These are phyloP conservation scores for Erebia aethiops DNA, from an alignment of 2,888 invertebrate species.

Conservation along the genomic window DNA sequence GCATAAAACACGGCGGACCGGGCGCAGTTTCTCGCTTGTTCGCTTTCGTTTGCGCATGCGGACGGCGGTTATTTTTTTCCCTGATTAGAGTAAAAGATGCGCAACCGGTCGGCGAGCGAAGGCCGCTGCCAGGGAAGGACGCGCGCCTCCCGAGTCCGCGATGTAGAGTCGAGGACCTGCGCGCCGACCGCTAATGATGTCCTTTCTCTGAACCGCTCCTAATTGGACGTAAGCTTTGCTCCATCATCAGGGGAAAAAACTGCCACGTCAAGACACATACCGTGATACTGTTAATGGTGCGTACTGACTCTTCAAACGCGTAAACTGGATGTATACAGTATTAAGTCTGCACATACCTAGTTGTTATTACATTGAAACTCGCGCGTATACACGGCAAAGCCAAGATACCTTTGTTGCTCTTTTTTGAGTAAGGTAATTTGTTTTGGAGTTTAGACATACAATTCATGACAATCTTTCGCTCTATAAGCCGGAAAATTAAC, in stretches of 20 bases:
- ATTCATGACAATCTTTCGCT: neutral
- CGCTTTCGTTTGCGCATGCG: slow-evolving; percentile 75
- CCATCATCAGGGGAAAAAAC: slow-evolving; percentile 67
- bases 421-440: neutral
- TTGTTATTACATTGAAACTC: slow-evolving; percentile 1
- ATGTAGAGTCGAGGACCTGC: slow-evolving; percentile 42
- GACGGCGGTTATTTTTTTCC: slow-evolving; percentile 70
- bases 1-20: slow-evolving; percentile 67
- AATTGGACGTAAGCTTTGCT: slow-evolving; percentile 73
- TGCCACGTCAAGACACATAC: slow-evolving; percentile 53
- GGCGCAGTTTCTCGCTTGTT: slow-evolving; percentile 65
- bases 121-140: slow-evolving; percentile 71
- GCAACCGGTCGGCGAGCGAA: slow-evolving; percentile 77
- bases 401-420: neutral
- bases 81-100: slow-evolving; percentile 81
- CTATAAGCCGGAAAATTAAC: neutral
- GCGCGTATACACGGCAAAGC: too few relatives aligned
- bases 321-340: neutral
- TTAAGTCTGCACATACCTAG: neutral
- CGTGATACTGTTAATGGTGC: slow-evolving; percentile 57
- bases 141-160: slow-evolving; percentile 40
- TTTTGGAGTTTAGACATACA: neutral
- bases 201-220: slow-evolving; percentile 71
- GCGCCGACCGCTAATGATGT: slow-evolving; percentile 72
- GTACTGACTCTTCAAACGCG: neutral